phyloP scores from a whole-genome alignment of 2,113 vertebrate species.

The Geococcyx californianus region DNA sequence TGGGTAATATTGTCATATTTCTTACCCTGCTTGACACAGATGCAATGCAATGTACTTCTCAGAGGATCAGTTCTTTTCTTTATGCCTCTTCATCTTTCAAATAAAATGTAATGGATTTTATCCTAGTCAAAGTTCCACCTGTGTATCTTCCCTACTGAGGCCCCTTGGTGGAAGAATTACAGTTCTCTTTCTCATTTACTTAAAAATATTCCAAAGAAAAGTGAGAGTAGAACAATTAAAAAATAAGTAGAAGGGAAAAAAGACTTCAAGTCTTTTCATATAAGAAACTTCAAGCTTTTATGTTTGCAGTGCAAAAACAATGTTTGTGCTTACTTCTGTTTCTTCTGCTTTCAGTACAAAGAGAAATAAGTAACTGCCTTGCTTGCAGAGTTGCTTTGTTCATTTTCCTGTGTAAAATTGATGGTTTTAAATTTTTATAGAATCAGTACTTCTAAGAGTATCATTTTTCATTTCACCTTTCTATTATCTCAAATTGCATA shows the following conservation, averaged over 20 bases:
- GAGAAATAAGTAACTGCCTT: conserved; percentile 11
- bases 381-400: not conserved
- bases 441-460: not conserved
- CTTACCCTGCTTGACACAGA: conserved; percentile 9
- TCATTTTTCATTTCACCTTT: conserved; percentile 41
- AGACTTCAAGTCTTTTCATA: not conserved
- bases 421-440: conserved; percentile 11
- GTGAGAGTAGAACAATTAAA: not conserved
- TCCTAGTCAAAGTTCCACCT: not conserved
- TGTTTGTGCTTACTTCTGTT: conserved; percentile 1
- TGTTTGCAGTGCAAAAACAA: not conserved
- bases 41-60: not conserved
- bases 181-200: not conserved
- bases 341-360: conserved; percentile 15
- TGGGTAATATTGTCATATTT: conserved; percentile 10
- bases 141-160: not conserved
- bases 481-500: conserved; percentile 6
- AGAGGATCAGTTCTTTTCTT: not conserved
- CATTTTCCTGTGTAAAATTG: not conserved
- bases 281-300: not conserved
- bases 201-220: not conserved
- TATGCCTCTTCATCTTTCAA: not conserved
- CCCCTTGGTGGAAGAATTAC: not conserved
- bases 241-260: not conserved
- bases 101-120: not conserved